Evolutionary conservation across 2,888 invertebrate species (phyloP).

Genomic region (Chelonus formosanus): DNA sequence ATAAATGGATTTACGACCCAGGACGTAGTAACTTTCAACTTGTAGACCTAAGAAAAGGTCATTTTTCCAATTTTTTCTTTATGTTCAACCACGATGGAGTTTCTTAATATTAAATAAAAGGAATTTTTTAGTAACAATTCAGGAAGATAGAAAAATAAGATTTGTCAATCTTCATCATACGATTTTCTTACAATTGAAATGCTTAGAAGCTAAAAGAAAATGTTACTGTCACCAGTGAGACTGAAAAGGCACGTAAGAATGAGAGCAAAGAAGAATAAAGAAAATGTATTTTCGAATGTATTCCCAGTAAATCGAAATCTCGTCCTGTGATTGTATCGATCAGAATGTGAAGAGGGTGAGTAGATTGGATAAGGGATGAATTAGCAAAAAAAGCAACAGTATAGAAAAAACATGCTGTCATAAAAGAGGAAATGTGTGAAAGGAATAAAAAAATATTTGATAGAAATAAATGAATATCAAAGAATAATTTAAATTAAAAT

Average conservation of each 20-base stretch:
- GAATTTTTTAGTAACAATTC: no score
- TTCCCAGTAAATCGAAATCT: conserved; percentile 51
- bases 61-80: conserved; percentile 17
- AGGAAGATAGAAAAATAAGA: no score
- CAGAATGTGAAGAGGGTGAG: conserved; percentile 10
- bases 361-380: conserved; percentile 15
- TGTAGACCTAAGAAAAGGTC: conserved; percentile 25
- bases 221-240: no score
- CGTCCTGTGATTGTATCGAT: conserved; percentile 46
- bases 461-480: no score
- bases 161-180: no score
- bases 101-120: no score
- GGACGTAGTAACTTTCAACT: conserved; percentile 28
- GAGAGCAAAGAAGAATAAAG: conserved; percentile 29
- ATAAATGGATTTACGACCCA: conserved; percentile 63
- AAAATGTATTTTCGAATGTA: conserved; percentile 55
- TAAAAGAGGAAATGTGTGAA: no score
- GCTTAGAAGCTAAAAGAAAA: no score
- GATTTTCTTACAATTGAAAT: no score
- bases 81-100: no score
- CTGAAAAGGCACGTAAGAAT: background rate
- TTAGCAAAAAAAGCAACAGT: conserved; percentile 5
- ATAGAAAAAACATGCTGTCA: background rate
- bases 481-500: no score
- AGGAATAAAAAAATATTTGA: no score